Evolutionary conservation across 2,113 vertebrate species (phyloP).

Genomic region (Psilopsiagon aymara): DNA sequence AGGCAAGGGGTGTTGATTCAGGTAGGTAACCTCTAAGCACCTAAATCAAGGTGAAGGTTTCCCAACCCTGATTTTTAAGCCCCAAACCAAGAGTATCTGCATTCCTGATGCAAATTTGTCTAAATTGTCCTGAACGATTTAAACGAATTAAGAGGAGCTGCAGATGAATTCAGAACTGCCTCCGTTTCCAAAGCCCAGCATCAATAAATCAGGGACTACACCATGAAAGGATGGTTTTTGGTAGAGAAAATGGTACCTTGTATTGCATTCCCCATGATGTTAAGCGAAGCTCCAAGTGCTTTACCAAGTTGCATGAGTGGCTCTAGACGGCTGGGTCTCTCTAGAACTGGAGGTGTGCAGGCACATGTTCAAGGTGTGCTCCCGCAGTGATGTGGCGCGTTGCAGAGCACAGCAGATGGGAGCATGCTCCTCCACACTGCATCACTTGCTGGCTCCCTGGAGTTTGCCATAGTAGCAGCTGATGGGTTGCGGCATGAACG

Average conservation of each 20-base stretch:
- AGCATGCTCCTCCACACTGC: fast-evolving
- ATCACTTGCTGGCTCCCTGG: fast-evolving
- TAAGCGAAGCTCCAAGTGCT: neutral
- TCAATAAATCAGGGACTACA: too few species aligned
- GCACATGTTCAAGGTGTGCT: neutral
- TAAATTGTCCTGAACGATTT: fast-evolving
- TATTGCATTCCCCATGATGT: neutral
- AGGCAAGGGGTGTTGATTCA: neutral
- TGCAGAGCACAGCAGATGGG: neutral
- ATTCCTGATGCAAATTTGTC: neutral
- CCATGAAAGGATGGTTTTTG: neutral
- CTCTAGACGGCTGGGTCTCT: neutral
- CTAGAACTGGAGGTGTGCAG: neutral
- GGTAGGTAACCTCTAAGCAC: neutral
- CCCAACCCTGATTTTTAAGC: neutral
- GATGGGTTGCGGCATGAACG: fast-evolving
- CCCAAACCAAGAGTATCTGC: neutral
- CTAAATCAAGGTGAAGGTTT: neutral
- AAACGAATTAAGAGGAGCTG: neutral
- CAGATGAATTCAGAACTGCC: neutral
- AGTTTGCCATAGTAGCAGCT: neutral
- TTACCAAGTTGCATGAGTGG: neutral
- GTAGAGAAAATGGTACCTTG: fast-evolving
- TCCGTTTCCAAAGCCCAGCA: neutral
- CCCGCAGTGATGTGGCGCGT: fast-evolving